Percentiles rank a stretch among this genome's conserved stretches.
These are phyloP conservation scores for Leucania comma DNA, from an alignment of 2,888 invertebrate genomes.

Conservation along the genomic window DNA sequence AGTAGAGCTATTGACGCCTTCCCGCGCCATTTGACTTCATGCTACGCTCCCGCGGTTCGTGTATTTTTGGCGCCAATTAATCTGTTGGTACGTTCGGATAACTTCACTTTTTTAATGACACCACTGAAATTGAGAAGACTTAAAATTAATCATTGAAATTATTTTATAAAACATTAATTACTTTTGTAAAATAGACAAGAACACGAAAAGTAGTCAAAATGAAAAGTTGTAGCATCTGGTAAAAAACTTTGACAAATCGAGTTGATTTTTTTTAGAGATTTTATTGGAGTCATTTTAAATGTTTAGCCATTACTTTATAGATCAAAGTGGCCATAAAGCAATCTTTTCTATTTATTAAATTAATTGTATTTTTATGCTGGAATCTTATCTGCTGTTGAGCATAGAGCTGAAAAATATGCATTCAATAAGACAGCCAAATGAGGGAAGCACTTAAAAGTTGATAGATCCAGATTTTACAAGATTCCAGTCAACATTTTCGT, in stretches of 20 bases:
- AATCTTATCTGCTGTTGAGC: no score
- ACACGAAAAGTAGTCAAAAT: not conserved
- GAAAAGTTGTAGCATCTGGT: not conserved
- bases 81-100: conserved; percentile 64
- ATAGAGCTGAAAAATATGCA: no score
- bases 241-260: not conserved
- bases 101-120: conserved; percentile 49
- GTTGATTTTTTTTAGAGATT: not conserved
- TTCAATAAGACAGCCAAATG: not conserved
- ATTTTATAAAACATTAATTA: not conserved
- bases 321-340: not conserved
- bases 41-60: conserved; percentile 73
- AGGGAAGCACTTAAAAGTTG: not conserved
- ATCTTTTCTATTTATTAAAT: not conserved
- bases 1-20: conserved; percentile 80
- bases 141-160: conserved; percentile 22
- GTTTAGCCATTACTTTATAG: not conserved
- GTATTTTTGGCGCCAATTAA: conserved; percentile 83
- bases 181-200: no score
- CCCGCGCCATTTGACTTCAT: conserved; percentile 81
- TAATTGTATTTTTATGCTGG: not conserved
- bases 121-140: conserved; percentile 8
- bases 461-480: not conserved
- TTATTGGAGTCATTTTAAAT: not conserved
- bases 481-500: conserved; percentile 11